A percentile compares a stretch with the other conserved stretches of the same genome.
Evolutionary conservation across 2,113 vertebrate genomes (phyloP).

Genomic region (Thamnophis sirtalis): DNA sequence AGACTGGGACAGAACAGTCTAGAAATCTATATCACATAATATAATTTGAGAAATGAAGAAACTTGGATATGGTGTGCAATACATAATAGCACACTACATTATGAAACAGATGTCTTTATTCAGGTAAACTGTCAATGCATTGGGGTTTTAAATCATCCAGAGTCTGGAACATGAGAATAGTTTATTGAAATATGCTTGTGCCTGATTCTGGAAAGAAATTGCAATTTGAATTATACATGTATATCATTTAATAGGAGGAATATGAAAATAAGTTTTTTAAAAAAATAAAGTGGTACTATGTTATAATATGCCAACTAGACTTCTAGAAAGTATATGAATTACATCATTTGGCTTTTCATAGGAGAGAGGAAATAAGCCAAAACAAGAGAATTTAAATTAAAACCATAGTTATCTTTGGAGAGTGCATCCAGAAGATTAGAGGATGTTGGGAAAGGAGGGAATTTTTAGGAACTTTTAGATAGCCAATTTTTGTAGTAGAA

Average conservation of each 20-base stretch:
- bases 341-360: conserved; percentile 16
- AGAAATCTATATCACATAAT: neutral
- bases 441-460: neutral
- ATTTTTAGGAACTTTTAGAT: neutral
- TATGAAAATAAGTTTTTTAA: neutral
- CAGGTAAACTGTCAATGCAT: neutral
- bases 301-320: neutral
- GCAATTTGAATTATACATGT: conserved; percentile 9
- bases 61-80: neutral
- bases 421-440: neutral
- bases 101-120: neutral
- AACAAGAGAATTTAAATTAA: neutral
- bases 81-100: neutral
- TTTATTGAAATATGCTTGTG: conserved; percentile 27
- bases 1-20: neutral
- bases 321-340: conserved; percentile 21
- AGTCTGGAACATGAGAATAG: neutral
- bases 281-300: conserved; percentile 12
- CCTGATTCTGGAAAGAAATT: conserved; percentile 34
- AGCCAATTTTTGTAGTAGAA: conserved; percentile 1
- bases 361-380: neutral
- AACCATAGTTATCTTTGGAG: neutral
- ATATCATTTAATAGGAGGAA: conserved; percentile 10
- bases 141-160: conserved; percentile 15
- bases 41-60: neutral